phyloP scores from a whole-genome alignment of 2,113 vertebrate species.

The Piprites chloris region DNA sequence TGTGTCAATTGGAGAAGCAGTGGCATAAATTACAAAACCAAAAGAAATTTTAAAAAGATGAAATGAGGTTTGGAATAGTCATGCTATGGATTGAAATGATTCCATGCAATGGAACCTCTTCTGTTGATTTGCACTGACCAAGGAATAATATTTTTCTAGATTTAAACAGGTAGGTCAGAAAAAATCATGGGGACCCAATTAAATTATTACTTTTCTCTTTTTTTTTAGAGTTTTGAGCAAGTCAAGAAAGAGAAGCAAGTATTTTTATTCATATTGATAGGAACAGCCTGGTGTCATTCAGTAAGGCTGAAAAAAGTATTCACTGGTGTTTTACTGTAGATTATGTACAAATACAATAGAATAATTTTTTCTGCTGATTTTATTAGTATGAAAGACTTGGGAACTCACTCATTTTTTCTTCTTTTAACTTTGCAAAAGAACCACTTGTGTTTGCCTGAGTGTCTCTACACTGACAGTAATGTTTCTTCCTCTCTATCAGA shows the following conservation, averaged over 20 bases:
- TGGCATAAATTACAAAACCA: neutral
- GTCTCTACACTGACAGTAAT: neutral
- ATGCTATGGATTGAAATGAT: neutral
- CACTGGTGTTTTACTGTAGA: neutral
- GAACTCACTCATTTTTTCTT: neutral
- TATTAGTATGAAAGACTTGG: neutral
- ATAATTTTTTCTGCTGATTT: neutral
- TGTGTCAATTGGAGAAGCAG: neutral
- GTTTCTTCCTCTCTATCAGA: neutral
- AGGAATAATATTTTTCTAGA: neutral
- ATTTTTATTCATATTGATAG: neutral
- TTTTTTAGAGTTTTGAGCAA: neutral
- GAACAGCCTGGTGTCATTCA: neutral
- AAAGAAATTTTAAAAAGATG: neutral
- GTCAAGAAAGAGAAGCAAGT: neutral
- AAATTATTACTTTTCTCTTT: neutral
- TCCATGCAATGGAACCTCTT: neutral
- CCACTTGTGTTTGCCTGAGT: neutral
- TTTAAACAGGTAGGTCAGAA: neutral
- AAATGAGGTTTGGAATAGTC: neutral
- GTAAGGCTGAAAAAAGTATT: neutral
- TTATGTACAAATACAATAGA: neutral
- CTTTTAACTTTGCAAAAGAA: neutral
- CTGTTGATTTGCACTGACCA: neutral
- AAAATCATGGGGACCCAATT: neutral